Evolutionary conservation across 2,797 vertebrate genomes (phyloP), one percentile per base, ranked within the genome.

Genomic region (Notolepis coatsorum): DNA sequence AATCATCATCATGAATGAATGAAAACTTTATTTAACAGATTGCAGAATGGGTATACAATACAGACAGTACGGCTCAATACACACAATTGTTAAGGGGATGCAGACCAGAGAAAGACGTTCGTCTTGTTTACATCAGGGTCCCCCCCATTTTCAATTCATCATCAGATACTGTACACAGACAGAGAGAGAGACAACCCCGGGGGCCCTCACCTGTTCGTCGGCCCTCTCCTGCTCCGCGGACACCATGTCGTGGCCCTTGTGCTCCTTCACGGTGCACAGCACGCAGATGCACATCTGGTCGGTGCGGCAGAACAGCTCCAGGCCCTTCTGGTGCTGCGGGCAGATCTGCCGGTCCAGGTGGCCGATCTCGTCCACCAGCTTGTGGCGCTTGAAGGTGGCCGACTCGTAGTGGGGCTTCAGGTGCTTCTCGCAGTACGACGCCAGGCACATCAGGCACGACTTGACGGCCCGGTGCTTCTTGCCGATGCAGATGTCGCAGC

Each of bases 211-310:
- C 94, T 96, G 94, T 82, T 98, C 98, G 0, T 97, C 97, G 0
- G 94, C 91, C 61, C 97, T 94, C 89, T 98, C 97, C 35, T 97
- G 96, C 74, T 98, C 97, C 13, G 98, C 97, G 0, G 98, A 96
- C 75, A 99, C 96, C 8, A 98, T 96, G 91, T 96, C 96, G 53
- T 99, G 98, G 54, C 96, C 96, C 88, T 97, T 98, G 85, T 99
- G 98, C 50, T 99, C 97, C 31, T 98, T 98, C 77, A 98, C 96
- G 23, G 97, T 98, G 72, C 98, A 99, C 67, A 99, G 93, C 78
- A 98, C 97, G 47, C 98, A 99, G 93, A 99, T 97, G 70, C 98
- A 99, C 92, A 96, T 96, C 91, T 99, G 95, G 77, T 99, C 98
- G 0, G 96, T 97, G 83, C 95, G 95, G 61, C 98, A 99, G 91